Conservation (phyloP, 1,140 invertebrate genomes). For the Drosophila navojoa region DNA sequence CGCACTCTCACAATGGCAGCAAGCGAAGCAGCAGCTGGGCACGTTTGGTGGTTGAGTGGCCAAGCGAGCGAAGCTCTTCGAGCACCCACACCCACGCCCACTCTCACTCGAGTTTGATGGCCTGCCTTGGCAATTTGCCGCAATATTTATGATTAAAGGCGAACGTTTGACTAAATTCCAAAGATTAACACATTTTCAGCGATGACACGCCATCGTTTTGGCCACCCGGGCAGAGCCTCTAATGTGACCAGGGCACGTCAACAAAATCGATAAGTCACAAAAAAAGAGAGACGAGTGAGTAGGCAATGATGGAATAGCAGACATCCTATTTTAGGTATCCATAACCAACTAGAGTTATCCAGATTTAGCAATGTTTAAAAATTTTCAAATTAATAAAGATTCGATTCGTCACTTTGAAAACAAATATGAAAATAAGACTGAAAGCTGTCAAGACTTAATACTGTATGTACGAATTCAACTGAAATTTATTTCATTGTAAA, state of each 20-base stretch:
- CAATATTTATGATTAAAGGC: constrained; percentile 71
- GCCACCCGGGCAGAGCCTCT: constrained; percentile 25
- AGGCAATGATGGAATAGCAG: no score
- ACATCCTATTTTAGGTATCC: no score
- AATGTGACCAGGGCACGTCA: constrained; percentile 62
- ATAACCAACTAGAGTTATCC: no score
- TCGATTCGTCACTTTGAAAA: no score
- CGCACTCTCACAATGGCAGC: constrained; percentile 64
- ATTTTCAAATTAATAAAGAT: no score
- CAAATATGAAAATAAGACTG: no score
- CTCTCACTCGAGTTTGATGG: not conserved
- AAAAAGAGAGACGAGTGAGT: not conserved
- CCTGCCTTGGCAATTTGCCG: constrained; percentile 19
- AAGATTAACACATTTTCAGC: constrained; percentile 75
- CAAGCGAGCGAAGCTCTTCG: constrained; percentile 1
- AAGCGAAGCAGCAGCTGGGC: constrained; percentile 51
- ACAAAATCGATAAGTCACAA: constrained; percentile 29
- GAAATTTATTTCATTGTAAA: no score
- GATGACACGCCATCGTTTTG: constrained; percentile 60
- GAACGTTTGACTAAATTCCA: constrained; percentile 68
- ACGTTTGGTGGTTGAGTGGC: constrained; percentile 73
- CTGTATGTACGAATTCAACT: no score
- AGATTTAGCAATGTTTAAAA: no score
- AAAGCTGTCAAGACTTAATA: no score
- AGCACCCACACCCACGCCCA: constrained; percentile 1